Evolutionary conservation across 2,797 vertebrate species (phyloP).

Genomic region (Acanthiza pusilla): DNA sequence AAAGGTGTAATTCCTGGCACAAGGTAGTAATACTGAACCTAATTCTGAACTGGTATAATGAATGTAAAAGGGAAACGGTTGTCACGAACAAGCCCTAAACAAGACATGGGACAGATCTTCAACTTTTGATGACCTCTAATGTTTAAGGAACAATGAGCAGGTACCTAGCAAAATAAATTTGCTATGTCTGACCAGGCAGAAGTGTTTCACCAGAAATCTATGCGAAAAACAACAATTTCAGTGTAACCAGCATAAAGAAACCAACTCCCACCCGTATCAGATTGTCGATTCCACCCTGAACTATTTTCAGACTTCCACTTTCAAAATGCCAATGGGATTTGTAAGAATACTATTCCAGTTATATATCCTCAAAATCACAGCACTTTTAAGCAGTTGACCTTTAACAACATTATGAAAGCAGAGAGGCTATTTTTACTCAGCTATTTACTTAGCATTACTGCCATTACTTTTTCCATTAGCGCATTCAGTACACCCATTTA

Average conservation of each 20-base stretch:
- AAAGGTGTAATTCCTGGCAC: background rate
- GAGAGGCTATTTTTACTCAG: constrained; percentile 30
- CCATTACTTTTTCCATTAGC: constrained; percentile 42
- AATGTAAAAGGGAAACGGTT: background rate
- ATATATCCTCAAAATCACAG: background rate
- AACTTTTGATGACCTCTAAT: background rate
- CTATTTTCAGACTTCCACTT: constrained; percentile 29
- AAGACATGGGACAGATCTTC: background rate
- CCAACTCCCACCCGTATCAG: background rate
- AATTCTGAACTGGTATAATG: background rate
- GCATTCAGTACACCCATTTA: background rate
- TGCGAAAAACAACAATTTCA: background rate
- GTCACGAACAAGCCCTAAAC: background rate
- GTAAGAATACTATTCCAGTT: background rate
- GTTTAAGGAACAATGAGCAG: background rate
- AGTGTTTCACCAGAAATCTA: background rate
- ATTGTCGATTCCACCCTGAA: background rate
- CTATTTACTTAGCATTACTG: constrained; percentile 14
- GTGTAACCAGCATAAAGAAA: background rate
- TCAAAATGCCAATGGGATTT: background rate
- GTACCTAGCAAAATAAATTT: background rate
- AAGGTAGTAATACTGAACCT: background rate
- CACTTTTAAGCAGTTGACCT: constrained; percentile 27
- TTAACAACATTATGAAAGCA: constrained; percentile 32
- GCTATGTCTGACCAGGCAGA: background rate